These are phyloP conservation scores for Limanda limanda DNA, from an alignment of 2,113 vertebrate species.

Conservation along the genomic window DNA sequence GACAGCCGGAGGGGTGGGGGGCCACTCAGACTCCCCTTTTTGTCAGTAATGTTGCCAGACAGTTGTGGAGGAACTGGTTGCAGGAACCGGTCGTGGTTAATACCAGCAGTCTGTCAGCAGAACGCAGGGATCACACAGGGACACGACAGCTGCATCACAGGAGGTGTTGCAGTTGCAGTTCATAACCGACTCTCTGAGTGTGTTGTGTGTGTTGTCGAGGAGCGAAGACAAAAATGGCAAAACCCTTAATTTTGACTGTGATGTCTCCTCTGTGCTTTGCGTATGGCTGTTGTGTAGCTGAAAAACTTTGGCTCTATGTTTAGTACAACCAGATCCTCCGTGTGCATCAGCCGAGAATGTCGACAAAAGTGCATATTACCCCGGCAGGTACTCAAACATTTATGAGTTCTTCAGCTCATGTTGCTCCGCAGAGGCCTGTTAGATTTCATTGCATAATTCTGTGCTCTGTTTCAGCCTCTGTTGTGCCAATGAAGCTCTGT, in stretches of 20 bases:
- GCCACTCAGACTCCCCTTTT: conserved; percentile 16
- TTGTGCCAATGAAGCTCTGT: conserved; percentile 65
- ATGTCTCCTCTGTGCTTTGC: conserved; percentile 29
- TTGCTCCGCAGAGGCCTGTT: conserved; percentile 76
- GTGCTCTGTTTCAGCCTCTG: conserved; percentile 51
- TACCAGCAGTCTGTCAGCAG: conserved; percentile 35
- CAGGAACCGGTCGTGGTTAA: conserved; percentile 42
- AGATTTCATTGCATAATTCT: conserved; percentile 78
- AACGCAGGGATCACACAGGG: conserved; percentile 14
- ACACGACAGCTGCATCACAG: conserved; percentile 10
- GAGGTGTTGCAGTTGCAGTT: not conserved
- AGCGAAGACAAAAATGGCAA: conserved; percentile 4
- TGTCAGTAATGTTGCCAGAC: conserved; percentile 57
- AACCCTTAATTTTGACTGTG: not conserved
- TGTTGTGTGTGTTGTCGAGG: not conserved
- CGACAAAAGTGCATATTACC: conserved; percentile 61
- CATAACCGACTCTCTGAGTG: conserved; percentile 14
- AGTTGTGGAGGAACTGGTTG: conserved; percentile 39
- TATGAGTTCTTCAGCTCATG: conserved; percentile 75
- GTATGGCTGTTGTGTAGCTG: conserved; percentile 20
- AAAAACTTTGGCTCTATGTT: conserved; percentile 40
- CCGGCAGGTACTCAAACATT: conserved; percentile 77
- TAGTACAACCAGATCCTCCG: conserved; percentile 35
- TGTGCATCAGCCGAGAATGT: conserved; percentile 38
- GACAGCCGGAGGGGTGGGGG: conserved; percentile 60